Base-by-base conservation (phyloP, 2,113 vertebrate species). In the Anguilla rostrata region DNA sequence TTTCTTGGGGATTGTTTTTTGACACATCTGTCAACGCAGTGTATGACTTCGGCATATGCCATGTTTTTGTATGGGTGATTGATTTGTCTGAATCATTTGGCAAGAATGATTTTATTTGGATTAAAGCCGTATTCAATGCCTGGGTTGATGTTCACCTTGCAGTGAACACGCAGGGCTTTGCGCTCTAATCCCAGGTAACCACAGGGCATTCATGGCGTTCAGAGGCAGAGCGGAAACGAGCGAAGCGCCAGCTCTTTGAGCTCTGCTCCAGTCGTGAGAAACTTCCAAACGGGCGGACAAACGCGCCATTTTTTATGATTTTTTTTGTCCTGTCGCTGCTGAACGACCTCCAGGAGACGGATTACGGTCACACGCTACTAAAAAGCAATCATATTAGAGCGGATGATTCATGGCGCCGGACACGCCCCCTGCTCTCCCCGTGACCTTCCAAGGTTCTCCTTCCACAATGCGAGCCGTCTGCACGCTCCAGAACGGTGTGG, bases 381-480 rank as follows among this genome's bases (percentile, higher is more conserved):
- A 75, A 75, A 75, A 75, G 71, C 71, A 75, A 75, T 75, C 71
- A 75, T 75, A 34, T 75, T 75, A 75, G 34, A 75, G n/a, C 26
- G 71, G 11, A 9, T 75, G 71, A 75, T 34, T 75, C 71, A 75
- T 34, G 26, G 60, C 22, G 8, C 9, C 3, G 60, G 60, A 5
- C 60, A 66, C 60, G 22, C 60, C 60, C 60, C 3, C 22, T 66
- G 60, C 20, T 26, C 60, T 66, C 22, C 20, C 60, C 18, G 60
- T 66, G 60, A 66, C 60, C 60, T 66, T 66, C 60, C 60, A 26
- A 26, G 60, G 60, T 66, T 66, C 26, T 26, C 60, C 60, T 2
- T 66, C 60, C 18, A 53, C 49, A 53, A 53, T 53, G 11, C 49
- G 11, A 53, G 49, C 9, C 11, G 49, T 14, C 49, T 53, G 49